A percentile compares a stretch with the other conserved stretches of the same genome.
phyloP scores from a whole-genome alignment of 2,888 invertebrate genomes.

The Eupelmus urozonus region DNA sequence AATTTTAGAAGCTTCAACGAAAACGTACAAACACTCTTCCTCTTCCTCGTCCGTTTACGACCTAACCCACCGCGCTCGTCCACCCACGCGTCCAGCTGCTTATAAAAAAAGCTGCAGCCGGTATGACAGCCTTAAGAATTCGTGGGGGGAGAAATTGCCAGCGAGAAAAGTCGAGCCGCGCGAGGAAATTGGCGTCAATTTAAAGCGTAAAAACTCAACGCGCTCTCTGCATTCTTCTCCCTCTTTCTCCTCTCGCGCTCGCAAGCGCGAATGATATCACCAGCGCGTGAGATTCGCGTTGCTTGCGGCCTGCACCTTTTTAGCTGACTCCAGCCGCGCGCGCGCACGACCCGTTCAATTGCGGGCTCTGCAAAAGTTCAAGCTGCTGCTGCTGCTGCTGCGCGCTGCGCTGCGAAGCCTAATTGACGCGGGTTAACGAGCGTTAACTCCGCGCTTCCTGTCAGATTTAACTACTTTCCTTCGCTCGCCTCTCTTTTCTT shows the following conservation, averaged over 20 bases:
- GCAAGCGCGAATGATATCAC: conserved; percentile 12
- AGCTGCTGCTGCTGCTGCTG: neutral
- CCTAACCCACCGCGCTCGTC: too few species aligned
- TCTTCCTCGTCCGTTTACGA: too few species aligned
- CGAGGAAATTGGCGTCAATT: conserved; percentile 54
- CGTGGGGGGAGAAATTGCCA: too few species aligned
- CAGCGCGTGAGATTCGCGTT: conserved; percentile 47
- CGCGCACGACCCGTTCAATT: neutral
- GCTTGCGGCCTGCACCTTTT: neutral
- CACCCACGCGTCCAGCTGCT: too few species aligned
- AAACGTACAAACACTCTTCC: too few species aligned
- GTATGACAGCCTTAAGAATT: too few species aligned
- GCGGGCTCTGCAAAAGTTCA: neutral
- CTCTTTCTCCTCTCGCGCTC: neutral
- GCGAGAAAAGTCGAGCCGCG: conserved; percentile 29
- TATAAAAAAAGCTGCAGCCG: too few species aligned
- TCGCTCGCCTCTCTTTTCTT: conserved; percentile 58
- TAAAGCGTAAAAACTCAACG: conserved; percentile 23
- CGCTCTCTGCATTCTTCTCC: neutral
- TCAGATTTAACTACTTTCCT: conserved; percentile 75
- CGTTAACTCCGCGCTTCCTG: conserved; percentile 76
- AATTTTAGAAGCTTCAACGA: too few species aligned
- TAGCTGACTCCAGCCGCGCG: neutral
- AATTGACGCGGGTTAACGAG: conserved; percentile 76
- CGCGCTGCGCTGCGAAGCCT: conserved; percentile 60